Conservation (phyloP, 2,888 invertebrate species). For the Orgyia antiqua region DNA sequence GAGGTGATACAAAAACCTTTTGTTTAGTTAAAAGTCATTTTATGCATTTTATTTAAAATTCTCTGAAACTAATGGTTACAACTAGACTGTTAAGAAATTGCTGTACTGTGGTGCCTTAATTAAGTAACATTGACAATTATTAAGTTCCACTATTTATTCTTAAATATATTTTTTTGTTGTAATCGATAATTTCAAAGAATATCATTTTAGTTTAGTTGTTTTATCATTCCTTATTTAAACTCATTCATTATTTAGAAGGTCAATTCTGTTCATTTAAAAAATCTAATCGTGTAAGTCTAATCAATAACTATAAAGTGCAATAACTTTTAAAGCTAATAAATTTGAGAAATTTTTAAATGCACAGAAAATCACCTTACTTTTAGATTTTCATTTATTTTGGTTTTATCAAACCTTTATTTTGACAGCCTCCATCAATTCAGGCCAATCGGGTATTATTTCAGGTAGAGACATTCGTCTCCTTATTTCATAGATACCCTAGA, state of each 20-base stretch:
- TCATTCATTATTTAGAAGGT: slow-evolving; percentile 64
- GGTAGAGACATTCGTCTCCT: slow-evolving; percentile 82
- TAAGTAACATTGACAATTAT: too few relatives aligned
- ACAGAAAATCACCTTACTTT: slow-evolving; percentile 37
- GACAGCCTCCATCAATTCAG: slow-evolving; percentile 81
- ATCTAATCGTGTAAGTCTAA: too few relatives aligned
- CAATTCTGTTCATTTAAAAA: slow-evolving; percentile 43
- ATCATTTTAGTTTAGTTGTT: slow-evolving; percentile 46
- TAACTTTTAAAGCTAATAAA: too few relatives aligned
- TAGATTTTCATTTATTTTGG: slow-evolving; percentile 51
- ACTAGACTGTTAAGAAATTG: slow-evolving; percentile 1
- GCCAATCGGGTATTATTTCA: slow-evolving; percentile 89
- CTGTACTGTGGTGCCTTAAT: not conserved
- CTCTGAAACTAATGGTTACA: slow-evolving; percentile 38
- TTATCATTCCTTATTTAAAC: slow-evolving; percentile 52
- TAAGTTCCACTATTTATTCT: not conserved
- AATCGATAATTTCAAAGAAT: slow-evolving; percentile 43
- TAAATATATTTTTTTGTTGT: slow-evolving; percentile 17
- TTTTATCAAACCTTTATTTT: slow-evolving; percentile 83
- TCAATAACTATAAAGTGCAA: too few relatives aligned
- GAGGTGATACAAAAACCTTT: slow-evolving; percentile 68
- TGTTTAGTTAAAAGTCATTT: slow-evolving; percentile 66
- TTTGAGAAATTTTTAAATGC: too few relatives aligned
- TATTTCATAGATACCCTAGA: slow-evolving; percentile 83
- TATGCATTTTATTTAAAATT: slow-evolving; percentile 63